Conservation (phyloP, 92 coral and sea anemone species). For the Scolanthus callimorphus region DNA sequence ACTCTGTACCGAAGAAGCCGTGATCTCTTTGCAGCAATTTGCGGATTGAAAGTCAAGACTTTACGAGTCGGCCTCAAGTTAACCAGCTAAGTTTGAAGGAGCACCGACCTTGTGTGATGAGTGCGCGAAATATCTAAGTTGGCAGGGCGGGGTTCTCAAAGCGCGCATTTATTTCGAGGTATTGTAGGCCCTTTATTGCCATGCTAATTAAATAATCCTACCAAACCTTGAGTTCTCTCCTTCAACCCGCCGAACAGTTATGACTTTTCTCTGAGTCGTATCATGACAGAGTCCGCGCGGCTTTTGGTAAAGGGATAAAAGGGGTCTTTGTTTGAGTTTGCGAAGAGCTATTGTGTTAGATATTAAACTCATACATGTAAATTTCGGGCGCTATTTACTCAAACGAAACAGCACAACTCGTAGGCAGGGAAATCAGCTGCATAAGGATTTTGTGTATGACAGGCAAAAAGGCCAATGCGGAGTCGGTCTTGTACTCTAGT, state of each 20-base stretch:
- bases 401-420: not conserved
- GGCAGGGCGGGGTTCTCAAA: conserved; percentile 74
- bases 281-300: conserved; percentile 50
- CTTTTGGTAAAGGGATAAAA: conserved; percentile 12
- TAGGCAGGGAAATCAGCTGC: not conserved
- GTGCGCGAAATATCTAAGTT: conserved; percentile 56
- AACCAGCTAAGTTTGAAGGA: no score
- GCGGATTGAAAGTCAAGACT: not conserved
- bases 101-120: no score
- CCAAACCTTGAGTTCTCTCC: conserved; percentile 60
- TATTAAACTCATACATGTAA: conserved; percentile 23
- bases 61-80: no score
- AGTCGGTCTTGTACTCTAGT: no score
- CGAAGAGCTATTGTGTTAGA: conserved; percentile 7
- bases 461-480: not conserved
- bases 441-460: not conserved
- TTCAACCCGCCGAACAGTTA: conserved; percentile 62
- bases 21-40: not conserved
- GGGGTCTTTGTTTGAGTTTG: conserved; percentile 12
- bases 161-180: conserved; percentile 74
- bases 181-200: conserved; percentile 80
- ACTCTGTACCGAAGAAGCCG: not conserved
- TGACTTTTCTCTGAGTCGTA: conserved; percentile 37
- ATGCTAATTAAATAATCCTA: conserved; percentile 92
- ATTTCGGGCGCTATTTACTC: conserved; percentile 15